Percentiles rank a stretch among this genome's conserved stretches.
phyloP scores from a whole-genome alignment of 2,113 vertebrate species.

The Stictonetta naevosa region DNA sequence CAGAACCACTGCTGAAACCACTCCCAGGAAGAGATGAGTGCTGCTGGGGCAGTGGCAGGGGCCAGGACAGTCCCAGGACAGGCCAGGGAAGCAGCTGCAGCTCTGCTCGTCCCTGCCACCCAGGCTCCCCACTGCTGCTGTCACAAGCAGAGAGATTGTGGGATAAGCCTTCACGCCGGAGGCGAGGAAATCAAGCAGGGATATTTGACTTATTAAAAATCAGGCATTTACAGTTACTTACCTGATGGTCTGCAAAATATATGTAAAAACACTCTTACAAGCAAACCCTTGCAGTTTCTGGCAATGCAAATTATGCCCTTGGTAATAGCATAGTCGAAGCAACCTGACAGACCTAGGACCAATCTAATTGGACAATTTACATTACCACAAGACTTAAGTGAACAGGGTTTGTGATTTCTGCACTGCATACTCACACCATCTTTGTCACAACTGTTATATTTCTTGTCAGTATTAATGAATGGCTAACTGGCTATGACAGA shows the following conservation, averaged over 20 bases:
- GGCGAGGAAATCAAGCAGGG: neutral
- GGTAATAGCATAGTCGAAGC: neutral
- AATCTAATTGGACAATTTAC: rapidly evolving
- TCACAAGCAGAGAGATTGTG: too few relatives aligned
- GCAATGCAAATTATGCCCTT: neutral
- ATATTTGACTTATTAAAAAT: neutral
- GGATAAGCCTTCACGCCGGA: neutral
- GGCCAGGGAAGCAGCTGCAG: neutral
- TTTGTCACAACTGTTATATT: neutral
- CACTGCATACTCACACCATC: neutral
- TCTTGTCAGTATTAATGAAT: neutral
- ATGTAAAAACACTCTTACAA: neutral
- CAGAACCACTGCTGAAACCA: neutral
- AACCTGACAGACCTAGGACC: neutral
- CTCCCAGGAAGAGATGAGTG: neutral
- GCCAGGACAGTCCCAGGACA: neutral
- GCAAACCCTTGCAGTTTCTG: neutral
- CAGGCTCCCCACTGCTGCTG: neutral
- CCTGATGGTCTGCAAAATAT: neutral
- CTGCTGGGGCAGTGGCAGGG: neutral
- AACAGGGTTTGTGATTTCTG: neutral
- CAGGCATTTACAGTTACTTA: neutral
- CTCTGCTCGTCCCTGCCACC: rapidly evolving
- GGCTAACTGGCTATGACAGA: neutral
- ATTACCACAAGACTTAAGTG: neutral